Percentiles rank a stretch among this genome's conserved stretches.
These are phyloP conservation scores for Antheraea assamensis DNA, from an alignment of 2,888 invertebrate species.

Conservation along the genomic window DNA sequence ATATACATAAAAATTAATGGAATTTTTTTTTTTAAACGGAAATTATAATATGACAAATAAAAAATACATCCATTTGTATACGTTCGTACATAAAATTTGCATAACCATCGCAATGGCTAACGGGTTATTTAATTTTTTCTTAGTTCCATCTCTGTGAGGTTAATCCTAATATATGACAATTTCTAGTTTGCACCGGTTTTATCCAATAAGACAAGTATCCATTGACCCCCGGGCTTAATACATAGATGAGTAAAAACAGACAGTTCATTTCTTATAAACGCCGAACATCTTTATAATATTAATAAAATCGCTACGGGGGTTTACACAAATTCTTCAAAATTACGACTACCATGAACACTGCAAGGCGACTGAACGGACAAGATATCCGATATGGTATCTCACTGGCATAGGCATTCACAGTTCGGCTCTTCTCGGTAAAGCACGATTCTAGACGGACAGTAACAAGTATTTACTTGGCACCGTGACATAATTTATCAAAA, in stretches of 20 bases:
- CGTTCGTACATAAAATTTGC: conserved; percentile 14
- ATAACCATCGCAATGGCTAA: conserved; percentile 15
- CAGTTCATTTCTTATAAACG: not conserved
- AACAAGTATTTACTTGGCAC: no score
- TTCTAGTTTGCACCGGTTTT: not conserved
- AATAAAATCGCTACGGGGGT: no score
- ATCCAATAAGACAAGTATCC: not conserved
- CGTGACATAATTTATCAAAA: no score
- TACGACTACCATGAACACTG: no score
- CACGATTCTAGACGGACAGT: no score
- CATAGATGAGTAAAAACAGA: not conserved
- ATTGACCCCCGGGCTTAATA: not conserved
- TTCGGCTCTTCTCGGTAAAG: no score
- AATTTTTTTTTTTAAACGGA: not conserved
- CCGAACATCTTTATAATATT: not conserved
- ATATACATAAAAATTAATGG: not conserved
- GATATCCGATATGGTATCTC: no score
- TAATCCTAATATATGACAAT: not conserved
- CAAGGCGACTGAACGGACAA: no score
- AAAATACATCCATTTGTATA: conserved; percentile 18
- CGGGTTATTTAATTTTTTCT: conserved; percentile 16
- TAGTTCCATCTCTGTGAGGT: not conserved
- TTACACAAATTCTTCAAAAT: no score
- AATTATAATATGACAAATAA: conserved; percentile 16
- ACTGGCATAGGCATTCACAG: no score